Evolutionary conservation across 2,113 vertebrate species (phyloP), one percentile per base, ranked within the genome.

Genomic region (Hyperopisus bebe): DNA sequence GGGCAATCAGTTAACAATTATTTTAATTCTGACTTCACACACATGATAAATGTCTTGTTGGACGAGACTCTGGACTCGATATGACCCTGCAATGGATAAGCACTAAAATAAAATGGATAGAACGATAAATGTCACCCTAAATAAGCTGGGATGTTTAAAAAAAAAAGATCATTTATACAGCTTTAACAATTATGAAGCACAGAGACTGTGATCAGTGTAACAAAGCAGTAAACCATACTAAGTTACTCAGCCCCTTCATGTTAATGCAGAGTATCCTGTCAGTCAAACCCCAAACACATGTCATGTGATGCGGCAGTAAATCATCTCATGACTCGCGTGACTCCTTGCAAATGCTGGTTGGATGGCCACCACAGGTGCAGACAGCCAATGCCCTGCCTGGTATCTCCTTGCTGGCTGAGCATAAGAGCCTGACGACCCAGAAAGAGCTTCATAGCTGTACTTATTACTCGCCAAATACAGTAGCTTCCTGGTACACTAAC

Each of bases 221-320:
- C 93, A 91, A 94, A 90, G 91, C 87, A 88, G 51, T 86, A 58
- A 90, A 88, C 92, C 89, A 90, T 90, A 91, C 91, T 89, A 88
- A 91, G 90, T 82, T 87, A 66, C 86, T 92, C 91, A 91, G 91
- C 86, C 74, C 31, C 90, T 90, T 90, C 91, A 66, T 46, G 82
- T 47, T 93, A 94, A 94, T 90, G 91, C 90, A 91, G 91, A 93
- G 89, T 94, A 94, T 94, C 92, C 93, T 90, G 93, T 90, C 93
- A 90, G 93, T 94, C 94, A 93, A 92, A 92, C 91, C 91, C 90
- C 91, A 90, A 92, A 92, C 94, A 82, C 2, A 88, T 90, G 92
- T 95, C 94, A 94, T 94, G 94, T 90, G 91, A 94, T 92, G 91
- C 51, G 91, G 91, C 92, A 91, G 92, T 95, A 93, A 94, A 94